Base-by-base conservation (phyloP, 23 tunicate genomes). In the Oikopleura dioica region DNA sequence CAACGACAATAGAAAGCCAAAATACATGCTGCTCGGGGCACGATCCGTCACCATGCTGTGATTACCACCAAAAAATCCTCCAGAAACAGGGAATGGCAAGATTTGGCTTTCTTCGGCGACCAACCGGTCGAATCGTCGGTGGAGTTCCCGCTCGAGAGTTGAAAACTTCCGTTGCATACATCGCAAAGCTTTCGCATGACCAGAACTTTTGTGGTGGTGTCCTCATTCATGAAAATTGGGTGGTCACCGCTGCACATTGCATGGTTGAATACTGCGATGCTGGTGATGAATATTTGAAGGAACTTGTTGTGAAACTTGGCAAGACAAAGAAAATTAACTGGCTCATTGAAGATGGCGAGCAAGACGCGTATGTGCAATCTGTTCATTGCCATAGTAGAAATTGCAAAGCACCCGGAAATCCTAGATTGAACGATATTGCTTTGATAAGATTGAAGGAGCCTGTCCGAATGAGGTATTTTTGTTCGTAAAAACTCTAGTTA, bases 191-290 rank as follows among this genome's bases (percentile, higher is more conserved):
- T 0, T 35, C 69, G 0, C 69, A 37, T 76, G 50, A 63, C n/a
- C 59, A 76, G 4, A 87, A 81, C n/a, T 82, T 85, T 77, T 91
- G 97, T 76, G 97, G 97, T 1, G 97, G 97, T 28, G 85, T 86
- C 0, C 50, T 85, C 12, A 80, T 91, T 36, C 37, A 76, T 26
- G 59, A 55, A n/a, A 37, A 69, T 37, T 91, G 97, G 97, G 86
- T 91, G 1, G 59, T 85, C 38, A 91, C 97, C 0, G 97, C 97
- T 0, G 97, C 97, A 1, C 97, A 91, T 75, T 91, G 97, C 75
- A 82, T 86, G 67, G 69, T 78, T 1, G 88, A 82, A 9, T 85
- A 82, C 63, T 91, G 97, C 37, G 36, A 82, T 21, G 68, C 58
- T 38, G 75, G 35, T 35, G 67, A 0, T 69, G 80, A 86, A 44